Evolutionary conservation across 2,888 invertebrate genomes (phyloP).

Genomic region (Tenthredo amoena): DNA sequence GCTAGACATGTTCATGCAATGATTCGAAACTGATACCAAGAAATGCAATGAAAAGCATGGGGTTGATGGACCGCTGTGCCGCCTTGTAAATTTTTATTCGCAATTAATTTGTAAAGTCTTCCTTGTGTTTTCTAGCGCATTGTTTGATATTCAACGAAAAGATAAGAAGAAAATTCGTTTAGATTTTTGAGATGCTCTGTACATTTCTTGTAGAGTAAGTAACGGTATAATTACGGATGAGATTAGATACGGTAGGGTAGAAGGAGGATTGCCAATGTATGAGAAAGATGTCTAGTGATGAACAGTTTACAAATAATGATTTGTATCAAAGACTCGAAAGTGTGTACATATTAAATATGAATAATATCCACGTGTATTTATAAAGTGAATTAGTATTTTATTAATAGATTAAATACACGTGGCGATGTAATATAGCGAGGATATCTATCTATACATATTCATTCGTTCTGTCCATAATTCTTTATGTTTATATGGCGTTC

Average conservation of each 20-base stretch:
- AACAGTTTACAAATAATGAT: slow-evolving; percentile 45
- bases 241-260: slow-evolving; percentile 19
- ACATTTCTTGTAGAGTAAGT: slow-evolving; percentile 43
- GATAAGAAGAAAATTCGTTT: not conserved
- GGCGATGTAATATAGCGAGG: slow-evolving; percentile 27
- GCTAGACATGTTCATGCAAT: slow-evolving; percentile 56
- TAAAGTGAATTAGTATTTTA: slow-evolving; percentile 38
- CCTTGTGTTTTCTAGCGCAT: slow-evolving; percentile 41
- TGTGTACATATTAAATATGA: slow-evolving; percentile 40
- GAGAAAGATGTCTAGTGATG: not conserved
- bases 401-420: slow-evolving; percentile 38
- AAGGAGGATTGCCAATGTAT: slow-evolving; percentile 32
- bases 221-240: not conserved
- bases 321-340: slow-evolving; percentile 57
- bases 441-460: slow-evolving; percentile 13
- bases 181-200: slow-evolving; percentile 33
- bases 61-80: not conserved
- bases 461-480: slow-evolving; percentile 21
- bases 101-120: slow-evolving; percentile 36
- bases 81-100: slow-evolving; percentile 43
- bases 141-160: not conserved
- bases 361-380: slow-evolving; percentile 49
- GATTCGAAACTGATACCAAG: slow-evolving; percentile 5
- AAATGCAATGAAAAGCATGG: not conserved
- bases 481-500: not conserved